Base-by-base conservation (phyloP, 2,888 invertebrate genomes). In the Capitulum mitella region DNA sequence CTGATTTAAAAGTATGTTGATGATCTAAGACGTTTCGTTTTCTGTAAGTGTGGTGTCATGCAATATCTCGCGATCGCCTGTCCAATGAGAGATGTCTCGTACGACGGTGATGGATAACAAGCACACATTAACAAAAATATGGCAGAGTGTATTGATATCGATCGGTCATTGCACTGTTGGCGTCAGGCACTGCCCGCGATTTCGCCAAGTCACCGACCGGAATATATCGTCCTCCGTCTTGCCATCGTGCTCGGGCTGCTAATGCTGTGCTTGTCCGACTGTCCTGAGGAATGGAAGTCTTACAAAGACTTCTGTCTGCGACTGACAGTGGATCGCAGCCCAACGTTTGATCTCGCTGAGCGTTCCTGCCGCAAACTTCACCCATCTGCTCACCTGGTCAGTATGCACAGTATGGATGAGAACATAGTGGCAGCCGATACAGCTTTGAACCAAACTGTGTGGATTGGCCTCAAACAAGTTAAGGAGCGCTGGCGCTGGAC, bases 311-410 rank as follows among this genome's bases (percentile, higher is more conserved):
- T 70, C 37, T 70, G 70, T 26, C 26, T 70, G 1, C 70, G 70
- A 6, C 16, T 40, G 37, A 70, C 70, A 2, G 37, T 19, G 0
- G 70, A 70, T 26, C 22, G 5, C 3, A 64, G 34, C 37, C 5
- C 16, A 1, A 37, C 70, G 26, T 70, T 70, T 26, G 10, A 26
- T 8, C 5, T 70, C 3, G 70, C 70, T 12, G 70, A 70, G 26
- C 16, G 29, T 22, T 16, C 34, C 8, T 70, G 70, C 12, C 70
- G 70, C 22, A 70, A 70, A 40, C 40, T 70, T 0, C 70, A 70
- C 26, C 70, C 70, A 8, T 70, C 70, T 6, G 70, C 70, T 37
- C 70, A 40, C n/a, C 70, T 70, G 40, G 70, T 40, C 19, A 70
- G 70, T n/a, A 22, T 70, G 8, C 70, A 70, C 12, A 70, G 26